Conservation (phyloP, 2,113 vertebrate genomes). For the Larimichthys crocea region DNA sequence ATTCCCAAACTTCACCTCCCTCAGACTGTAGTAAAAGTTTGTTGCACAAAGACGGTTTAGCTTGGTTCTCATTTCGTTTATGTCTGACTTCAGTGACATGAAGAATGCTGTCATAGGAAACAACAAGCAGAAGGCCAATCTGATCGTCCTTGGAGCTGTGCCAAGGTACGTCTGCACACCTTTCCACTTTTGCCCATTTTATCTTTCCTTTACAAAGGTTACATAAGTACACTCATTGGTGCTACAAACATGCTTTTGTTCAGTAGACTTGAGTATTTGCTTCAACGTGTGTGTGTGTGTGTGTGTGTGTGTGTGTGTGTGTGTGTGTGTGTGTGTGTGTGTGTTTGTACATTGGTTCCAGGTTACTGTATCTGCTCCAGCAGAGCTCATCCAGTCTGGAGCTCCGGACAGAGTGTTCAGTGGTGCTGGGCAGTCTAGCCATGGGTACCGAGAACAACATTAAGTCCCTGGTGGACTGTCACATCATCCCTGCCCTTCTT, state of each 20-base stretch:
- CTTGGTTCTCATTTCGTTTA: neutral
- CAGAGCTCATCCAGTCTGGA: slow-evolving; percentile 94
- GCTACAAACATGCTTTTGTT: neutral
- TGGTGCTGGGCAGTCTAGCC: slow-evolving; percentile 96
- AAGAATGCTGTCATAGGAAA: slow-evolving; percentile 99
- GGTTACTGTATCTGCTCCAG: slow-evolving; percentile 97
- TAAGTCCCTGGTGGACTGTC: slow-evolving; percentile 99
- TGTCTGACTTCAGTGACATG: slow-evolving; percentile 91
- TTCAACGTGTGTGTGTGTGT: slow-evolving; percentile 1
- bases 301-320: no score
- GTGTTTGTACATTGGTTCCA: slow-evolving; percentile 62
- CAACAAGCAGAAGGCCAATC: slow-evolving; percentile 99
- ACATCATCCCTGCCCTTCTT: slow-evolving; percentile 97
- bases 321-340: no score
- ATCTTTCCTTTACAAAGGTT: neutral
- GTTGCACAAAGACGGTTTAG: neutral
- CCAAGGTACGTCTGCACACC: slow-evolving; percentile 86
- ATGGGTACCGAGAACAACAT: slow-evolving; percentile 99
- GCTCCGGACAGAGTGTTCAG: slow-evolving; percentile 94
- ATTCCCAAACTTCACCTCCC: neutral
- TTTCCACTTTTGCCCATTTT: neutral
- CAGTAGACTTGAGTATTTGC: no score
- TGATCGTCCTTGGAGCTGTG: slow-evolving; percentile 99
- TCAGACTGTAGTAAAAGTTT: no score
- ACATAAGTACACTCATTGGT: neutral